Evolutionary conservation across 2,888 invertebrate species (phyloP).

Genomic region (Carterocephalus palaemon): DNA sequence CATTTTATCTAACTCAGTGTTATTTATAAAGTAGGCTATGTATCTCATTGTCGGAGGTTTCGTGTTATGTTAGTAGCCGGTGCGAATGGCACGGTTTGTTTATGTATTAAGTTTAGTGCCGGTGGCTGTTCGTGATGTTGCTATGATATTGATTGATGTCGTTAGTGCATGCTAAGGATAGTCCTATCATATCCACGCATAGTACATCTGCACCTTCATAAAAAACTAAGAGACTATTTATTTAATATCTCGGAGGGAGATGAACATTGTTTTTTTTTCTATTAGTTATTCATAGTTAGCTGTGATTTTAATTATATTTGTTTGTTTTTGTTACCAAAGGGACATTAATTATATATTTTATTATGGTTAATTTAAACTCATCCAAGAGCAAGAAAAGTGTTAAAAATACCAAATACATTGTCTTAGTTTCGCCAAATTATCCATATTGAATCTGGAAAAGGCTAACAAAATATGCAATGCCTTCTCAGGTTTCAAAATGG

Average conservation of each 20-base stretch:
- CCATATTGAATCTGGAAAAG: not conserved
- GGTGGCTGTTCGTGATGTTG: not conserved
- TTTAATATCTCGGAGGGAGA: conserved; percentile 23
- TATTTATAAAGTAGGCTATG: conserved; percentile 11
- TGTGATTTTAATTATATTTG: conserved; percentile 35
- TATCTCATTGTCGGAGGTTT: conserved; percentile 4
- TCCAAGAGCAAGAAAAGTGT: conserved; percentile 15
- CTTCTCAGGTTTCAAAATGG: conserved; percentile 19
- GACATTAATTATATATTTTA: conserved; percentile 28
- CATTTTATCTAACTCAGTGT: conserved; percentile 11
- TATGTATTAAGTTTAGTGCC: conserved; percentile 8
- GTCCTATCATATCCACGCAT: not conserved
- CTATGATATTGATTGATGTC: not conserved
- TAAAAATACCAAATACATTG: conserved; percentile 8
- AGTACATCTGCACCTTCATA: conserved; percentile 35
- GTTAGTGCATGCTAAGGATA: too few species aligned
- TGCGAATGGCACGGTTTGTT: too few species aligned
- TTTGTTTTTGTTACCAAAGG: conserved; percentile 36
- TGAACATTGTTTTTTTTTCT: conserved; percentile 28
- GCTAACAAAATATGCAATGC: not conserved
- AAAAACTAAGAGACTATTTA: conserved; percentile 28
- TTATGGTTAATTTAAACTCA: conserved; percentile 25
- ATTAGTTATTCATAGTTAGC: conserved; percentile 31
- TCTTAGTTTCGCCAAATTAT: too few species aligned
- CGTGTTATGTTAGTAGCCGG: not conserved